Evolutionary conservation across 2,888 invertebrate genomes (phyloP).

Genomic region (Dioctria linearis): DNA sequence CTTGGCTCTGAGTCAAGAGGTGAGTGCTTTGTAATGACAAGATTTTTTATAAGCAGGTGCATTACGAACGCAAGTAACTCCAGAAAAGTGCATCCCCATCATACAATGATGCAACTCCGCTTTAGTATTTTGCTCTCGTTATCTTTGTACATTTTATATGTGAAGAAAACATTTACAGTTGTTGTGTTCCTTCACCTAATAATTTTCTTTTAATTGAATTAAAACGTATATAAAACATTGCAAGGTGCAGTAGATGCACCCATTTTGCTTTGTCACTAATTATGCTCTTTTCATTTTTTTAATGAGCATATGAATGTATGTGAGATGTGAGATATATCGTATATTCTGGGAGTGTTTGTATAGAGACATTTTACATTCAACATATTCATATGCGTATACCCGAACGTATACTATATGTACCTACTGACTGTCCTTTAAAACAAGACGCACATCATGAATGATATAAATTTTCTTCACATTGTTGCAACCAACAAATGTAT

Average conservation of each 20-base stretch:
- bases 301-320: neutral
- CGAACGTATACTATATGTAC: neutral
- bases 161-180: neutral
- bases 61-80: slow-evolving; percentile 21
- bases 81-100: slow-evolving; percentile 17
- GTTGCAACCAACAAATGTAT: neutral
- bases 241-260: neutral
- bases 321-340: too few species aligned
- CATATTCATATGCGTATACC: neutral
- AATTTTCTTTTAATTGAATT: neutral
- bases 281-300: slow-evolving; percentile 31
- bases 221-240: neutral
- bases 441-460: slow-evolving; percentile 28
- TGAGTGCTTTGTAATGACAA: slow-evolving; percentile 35
- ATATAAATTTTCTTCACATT: neutral
- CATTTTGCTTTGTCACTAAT: slow-evolving; percentile 28
- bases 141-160: neutral
- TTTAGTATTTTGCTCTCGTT: neutral
- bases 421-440: slow-evolving; percentile 27
- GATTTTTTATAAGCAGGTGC: slow-evolving; percentile 23
- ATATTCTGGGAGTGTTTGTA: too few species aligned
- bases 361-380: too few species aligned
- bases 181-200: neutral
- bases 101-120: neutral
- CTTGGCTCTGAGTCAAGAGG: slow-evolving; percentile 34